phyloP scores from a whole-genome alignment of 92 coral and sea anemone species.

The Plumapathes pennacea region DNA sequence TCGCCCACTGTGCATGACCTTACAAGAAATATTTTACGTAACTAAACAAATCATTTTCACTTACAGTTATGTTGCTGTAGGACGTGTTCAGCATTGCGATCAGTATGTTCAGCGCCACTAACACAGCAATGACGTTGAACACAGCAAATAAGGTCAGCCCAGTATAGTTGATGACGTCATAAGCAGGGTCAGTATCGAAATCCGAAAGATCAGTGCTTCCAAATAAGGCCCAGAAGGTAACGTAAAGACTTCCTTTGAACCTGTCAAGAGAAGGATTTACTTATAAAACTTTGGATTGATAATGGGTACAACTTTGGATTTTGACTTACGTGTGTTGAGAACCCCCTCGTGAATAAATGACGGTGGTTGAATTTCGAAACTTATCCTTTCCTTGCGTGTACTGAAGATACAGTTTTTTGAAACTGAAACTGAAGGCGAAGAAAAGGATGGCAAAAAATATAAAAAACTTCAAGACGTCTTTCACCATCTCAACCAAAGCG shows the following conservation, averaged over 20 bases:
- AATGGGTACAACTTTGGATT: too few relatives aligned
- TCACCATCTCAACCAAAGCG: too few relatives aligned
- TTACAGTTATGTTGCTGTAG: constrained; percentile 67
- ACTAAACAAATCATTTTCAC: neutral
- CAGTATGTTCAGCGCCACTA: constrained; percentile 74
- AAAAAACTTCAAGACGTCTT: too few relatives aligned
- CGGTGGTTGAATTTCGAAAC: too few relatives aligned
- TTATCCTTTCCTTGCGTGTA: too few relatives aligned
- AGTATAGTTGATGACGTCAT: constrained; percentile 59
- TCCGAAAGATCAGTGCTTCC: constrained; percentile 40
- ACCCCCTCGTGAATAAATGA: too few relatives aligned
- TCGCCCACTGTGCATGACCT: neutral
- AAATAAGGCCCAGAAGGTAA: constrained; percentile 83
- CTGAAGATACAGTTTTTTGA: too few relatives aligned
- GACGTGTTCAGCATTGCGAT: constrained; percentile 87
- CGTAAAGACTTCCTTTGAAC: constrained; percentile 40
- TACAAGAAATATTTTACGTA: neutral
- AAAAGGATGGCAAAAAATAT: neutral
- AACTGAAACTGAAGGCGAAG: too few relatives aligned
- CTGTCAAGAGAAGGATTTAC: constrained; percentile 9
- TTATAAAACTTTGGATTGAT: too few relatives aligned
- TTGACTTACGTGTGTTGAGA: too few relatives aligned
- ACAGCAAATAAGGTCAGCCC: constrained; percentile 66
- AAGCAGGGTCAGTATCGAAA: constrained; percentile 40
- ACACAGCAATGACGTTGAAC: constrained; percentile 57